These are phyloP conservation scores for Phallusia fumigata DNA, from an alignment of 23 tunicate genomes.

Conservation along the genomic window DNA sequence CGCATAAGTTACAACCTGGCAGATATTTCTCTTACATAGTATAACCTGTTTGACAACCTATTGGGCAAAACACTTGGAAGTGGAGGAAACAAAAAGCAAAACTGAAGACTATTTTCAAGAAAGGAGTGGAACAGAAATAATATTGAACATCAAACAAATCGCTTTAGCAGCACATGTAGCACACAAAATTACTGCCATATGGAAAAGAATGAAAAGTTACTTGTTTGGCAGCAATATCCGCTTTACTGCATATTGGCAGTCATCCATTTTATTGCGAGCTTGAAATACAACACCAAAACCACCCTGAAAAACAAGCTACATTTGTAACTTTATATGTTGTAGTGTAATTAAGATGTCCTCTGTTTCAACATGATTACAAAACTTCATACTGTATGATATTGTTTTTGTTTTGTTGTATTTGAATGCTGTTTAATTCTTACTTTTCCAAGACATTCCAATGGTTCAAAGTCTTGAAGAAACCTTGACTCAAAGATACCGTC, in stretches of 20 bases:
- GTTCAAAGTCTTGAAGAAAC: constrained; percentile 77
- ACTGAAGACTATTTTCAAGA: too few relatives aligned
- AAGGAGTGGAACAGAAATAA: too few relatives aligned
- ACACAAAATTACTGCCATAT: too few relatives aligned
- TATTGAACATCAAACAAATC: too few relatives aligned
- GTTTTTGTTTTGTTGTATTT: too few relatives aligned
- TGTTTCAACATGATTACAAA: neutral
- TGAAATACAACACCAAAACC: constrained; percentile 95
- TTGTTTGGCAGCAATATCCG: constrained; percentile 79
- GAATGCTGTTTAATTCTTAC: constrained; percentile 7
- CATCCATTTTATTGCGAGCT: constrained; percentile 84
- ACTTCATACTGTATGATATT: too few relatives aligned
- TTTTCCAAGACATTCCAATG: constrained; percentile 76
- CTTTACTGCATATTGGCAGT: constrained; percentile 86
- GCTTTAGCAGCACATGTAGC: too few relatives aligned
- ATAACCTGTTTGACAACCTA: too few relatives aligned
- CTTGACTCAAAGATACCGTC: constrained; percentile 65
- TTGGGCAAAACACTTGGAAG: too few relatives aligned
- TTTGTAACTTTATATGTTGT: neutral
- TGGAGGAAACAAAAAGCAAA: too few relatives aligned
- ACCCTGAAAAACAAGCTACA: constrained; percentile 36
- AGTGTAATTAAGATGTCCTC: neutral
- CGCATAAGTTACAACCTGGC: too few relatives aligned
- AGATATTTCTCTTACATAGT: too few relatives aligned
- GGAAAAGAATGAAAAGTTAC: constrained; percentile 17